Conservation (phyloP, 2,888 invertebrate species). For the Trachelus tabidus region DNA sequence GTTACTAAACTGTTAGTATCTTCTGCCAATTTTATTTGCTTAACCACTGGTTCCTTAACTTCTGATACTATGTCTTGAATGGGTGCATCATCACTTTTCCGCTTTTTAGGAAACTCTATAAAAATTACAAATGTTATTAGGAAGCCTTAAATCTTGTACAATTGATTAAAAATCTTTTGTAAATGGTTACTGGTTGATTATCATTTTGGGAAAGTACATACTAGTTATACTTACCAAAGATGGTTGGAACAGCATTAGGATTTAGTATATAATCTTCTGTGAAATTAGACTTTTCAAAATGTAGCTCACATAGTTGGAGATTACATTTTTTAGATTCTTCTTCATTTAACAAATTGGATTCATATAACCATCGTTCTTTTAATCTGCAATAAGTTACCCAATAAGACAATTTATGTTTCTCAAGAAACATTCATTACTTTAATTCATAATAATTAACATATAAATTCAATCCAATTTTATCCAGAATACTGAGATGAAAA, state of each 20-base stretch:
- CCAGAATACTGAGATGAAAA: not conserved
- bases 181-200: not conserved
- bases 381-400: slow-evolving; percentile 25
- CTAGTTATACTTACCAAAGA: slow-evolving; percentile 27
- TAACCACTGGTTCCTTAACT: not conserved
- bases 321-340: not conserved
- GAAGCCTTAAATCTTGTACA: not conserved
- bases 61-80: not conserved
- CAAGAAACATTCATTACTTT: not conserved
- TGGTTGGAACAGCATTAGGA: slow-evolving; percentile 34
- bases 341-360: slow-evolving; percentile 22
- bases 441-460: not conserved
- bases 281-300: slow-evolving; percentile 38
- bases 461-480: not conserved
- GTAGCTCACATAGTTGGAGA: slow-evolving; percentile 38
- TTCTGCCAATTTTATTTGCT: slow-evolving; percentile 10
- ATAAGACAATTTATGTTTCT: not conserved
- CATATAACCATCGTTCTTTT: slow-evolving; percentile 34
- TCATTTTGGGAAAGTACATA: not conserved
- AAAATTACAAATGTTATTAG: not conserved
- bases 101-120: slow-evolving; percentile 8
- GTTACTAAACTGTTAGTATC: not conserved
- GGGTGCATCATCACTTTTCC: not conserved
- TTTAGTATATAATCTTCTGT: slow-evolving; percentile 26
- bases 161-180: not conserved